Evolutionary conservation across 1,140 invertebrate species (phyloP), one percentile per base, ranked within the genome.

Genomic region (Drosophila littoralis): DNA sequence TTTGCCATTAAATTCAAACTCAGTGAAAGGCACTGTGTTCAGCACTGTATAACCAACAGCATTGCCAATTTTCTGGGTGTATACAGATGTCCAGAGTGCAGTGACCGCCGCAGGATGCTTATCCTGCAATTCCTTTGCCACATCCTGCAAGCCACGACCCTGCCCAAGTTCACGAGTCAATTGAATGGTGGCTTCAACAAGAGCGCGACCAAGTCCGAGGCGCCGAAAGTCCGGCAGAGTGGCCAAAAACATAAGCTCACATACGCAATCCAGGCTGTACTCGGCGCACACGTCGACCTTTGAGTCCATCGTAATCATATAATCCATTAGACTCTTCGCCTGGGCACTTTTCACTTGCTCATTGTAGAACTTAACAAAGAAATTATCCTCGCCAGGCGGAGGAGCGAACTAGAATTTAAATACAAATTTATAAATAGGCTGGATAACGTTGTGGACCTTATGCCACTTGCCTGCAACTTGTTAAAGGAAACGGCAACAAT

Each of bases 241-340:
- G 7, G 93, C 94, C 10, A 96, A 63, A 70, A 95, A 95, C 95
- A 95, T 95, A 10, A 96, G 82, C 88, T 96, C 95, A 9, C 95
- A 77, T n/a, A 94, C 93, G 68, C 94, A 95, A 42, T 95, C 93
- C 0, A 94, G 93, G 9, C 94, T 92, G 68, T 93, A 95, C 77
- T 94, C 92, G 40, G 94, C 92, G 80, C 95, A 95, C 0, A 95
- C 91, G 91, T 96, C 93, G 17, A 93, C 92, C 70, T 82, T 92
- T 1, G 81, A 91, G 42, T 95, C 95, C 2, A 95, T 91, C 3
- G 93, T 70, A 22, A 93, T 93, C 94, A 95, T 95, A 74, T 94
- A 95, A 57, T 95, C 79, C 69, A 95, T 93, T 4, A 95, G 82
- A 1, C 90, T 80, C n/a, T 92, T 91, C 0, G 94, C 94, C 1